A percentile compares a stretch with the other conserved stretches of the same genome.
Evolutionary conservation across 2,888 invertebrate genomes (phyloP).

Genomic region (Omphaloscelis lunosa): DNA sequence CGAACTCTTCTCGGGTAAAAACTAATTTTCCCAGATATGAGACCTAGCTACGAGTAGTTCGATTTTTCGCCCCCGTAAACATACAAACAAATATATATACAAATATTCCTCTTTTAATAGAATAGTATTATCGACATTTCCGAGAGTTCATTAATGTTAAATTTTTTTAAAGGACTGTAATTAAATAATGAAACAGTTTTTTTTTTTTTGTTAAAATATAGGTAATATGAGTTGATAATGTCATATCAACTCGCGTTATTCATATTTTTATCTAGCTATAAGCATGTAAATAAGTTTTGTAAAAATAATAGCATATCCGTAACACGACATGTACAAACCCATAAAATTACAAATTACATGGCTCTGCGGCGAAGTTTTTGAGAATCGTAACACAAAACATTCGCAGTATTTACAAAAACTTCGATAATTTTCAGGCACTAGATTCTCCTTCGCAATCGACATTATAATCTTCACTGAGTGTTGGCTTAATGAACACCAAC

Average conservation of each 20-base stretch:
- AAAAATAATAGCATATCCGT: not conserved
- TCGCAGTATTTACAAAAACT: not conserved
- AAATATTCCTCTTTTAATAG: no score
- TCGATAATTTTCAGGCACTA: not conserved
- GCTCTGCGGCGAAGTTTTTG: no score
- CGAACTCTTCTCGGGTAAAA: no score
- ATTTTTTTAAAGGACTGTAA: not conserved
- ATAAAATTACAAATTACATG: no score
- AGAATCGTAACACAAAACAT: not conserved
- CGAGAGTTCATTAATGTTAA: not conserved
- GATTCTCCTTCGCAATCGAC: not conserved
- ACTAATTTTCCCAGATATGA: no score
- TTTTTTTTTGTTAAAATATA: no score
- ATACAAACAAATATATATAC: no score
- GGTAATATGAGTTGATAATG: no score
- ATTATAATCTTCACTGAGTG: not conserved
- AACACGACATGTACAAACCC: not conserved
- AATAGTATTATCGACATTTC: not conserved
- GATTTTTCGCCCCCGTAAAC: no score
- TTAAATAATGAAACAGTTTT: not conserved
- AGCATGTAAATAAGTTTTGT: not conserved
- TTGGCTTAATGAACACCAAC: not conserved
- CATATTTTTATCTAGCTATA: not conserved
- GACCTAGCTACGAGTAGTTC: no score
- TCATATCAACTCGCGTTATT: not conserved